Conservation (phyloP, 1,140 invertebrate genomes). For the Leptoteleia sp. region DNA sequence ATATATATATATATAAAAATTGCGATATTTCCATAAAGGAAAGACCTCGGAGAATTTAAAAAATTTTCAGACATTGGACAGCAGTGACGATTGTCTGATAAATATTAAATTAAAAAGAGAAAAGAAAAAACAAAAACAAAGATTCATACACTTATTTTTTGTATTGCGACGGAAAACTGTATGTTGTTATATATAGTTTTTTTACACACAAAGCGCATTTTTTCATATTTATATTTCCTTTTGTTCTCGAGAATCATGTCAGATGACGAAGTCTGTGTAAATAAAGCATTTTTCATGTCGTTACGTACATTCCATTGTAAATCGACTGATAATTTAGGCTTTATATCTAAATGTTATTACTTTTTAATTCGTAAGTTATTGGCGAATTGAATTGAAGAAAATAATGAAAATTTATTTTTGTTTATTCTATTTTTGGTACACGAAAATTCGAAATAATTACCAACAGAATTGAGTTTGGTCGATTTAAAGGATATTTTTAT, state of each 20-base stretch:
- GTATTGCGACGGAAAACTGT: no score
- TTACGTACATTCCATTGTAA: constrained; percentile 36
- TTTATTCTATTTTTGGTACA: not conserved
- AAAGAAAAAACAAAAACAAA: not conserved
- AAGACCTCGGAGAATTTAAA: no score
- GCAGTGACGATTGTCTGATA: not conserved
- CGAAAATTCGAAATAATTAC: constrained; percentile 2
- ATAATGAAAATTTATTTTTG: not conserved
- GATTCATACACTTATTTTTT: no score
- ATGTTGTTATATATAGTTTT: no score
- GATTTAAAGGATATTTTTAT: no score
- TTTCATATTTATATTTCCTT: no score
- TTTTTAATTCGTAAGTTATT: not conserved
- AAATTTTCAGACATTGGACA: no score
- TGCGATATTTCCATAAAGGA: not conserved
- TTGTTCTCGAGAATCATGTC: no score
- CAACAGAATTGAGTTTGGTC: no score
- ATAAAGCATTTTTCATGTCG: constrained; percentile 28
- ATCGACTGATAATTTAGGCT: constrained; percentile 4
- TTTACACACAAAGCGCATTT: no score
- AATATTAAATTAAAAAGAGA: constrained; percentile 3
- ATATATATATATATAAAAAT: constrained; percentile 11
- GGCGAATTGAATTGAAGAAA: not conserved
- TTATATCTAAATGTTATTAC: not conserved
- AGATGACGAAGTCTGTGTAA: no score